A percentile compares a stretch with the other conserved stretches of the same genome.
Evolutionary conservation across 2,888 invertebrate genomes (phyloP).

Genomic region (Nysson spinosus): DNA sequence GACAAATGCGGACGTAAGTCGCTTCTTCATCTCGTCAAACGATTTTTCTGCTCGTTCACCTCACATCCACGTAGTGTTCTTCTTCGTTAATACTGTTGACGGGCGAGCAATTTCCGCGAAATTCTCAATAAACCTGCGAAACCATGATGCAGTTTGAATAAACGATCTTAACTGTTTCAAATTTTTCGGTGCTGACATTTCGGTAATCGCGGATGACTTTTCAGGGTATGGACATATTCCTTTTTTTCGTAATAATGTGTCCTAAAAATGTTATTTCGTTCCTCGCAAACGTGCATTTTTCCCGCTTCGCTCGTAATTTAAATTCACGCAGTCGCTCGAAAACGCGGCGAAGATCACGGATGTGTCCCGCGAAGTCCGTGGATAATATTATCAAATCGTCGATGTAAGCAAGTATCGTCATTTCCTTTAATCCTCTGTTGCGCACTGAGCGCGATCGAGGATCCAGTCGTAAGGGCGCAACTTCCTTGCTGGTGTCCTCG

Average conservation of each 20-base stretch:
- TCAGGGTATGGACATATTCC: background rate
- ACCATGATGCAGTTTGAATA: background rate
- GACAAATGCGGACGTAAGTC: background rate
- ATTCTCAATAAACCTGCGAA: background rate
- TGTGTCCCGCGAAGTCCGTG: background rate
- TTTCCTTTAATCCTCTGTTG: no score
- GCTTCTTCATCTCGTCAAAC: background rate
- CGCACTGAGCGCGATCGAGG: no score
- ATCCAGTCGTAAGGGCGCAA: background rate
- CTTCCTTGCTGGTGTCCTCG: no score
- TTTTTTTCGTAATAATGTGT: background rate
- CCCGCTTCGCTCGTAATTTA: background rate
- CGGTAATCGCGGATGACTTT: background rate
- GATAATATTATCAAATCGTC: slow-evolving; percentile 6
- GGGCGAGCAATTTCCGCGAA: background rate
- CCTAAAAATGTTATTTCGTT: background rate
- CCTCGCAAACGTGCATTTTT: background rate
- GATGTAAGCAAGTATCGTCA: background rate
- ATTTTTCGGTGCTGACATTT: background rate
- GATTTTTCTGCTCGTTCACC: background rate
- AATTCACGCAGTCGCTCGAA: background rate
- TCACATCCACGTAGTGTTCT: slow-evolving; percentile 2
- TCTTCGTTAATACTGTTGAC: background rate
- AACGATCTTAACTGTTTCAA: background rate
- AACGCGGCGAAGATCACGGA: background rate